Base-by-base conservation (phyloP, 1,140 invertebrate species). In the Lordiphosa collinella region DNA sequence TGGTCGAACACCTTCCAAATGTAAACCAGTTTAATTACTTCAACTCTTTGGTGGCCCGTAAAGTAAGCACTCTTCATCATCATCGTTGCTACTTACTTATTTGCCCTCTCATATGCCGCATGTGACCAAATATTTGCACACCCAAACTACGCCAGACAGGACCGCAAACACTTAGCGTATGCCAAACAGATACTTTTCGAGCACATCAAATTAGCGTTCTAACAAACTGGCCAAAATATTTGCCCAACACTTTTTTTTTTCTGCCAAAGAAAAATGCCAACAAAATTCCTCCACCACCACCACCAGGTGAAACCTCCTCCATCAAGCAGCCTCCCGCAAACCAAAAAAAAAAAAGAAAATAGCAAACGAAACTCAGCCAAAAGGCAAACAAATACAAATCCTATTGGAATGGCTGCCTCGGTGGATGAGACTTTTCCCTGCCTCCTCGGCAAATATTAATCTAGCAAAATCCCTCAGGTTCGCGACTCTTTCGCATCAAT, bases 361-460 rank as follows among this genome's bases (percentile, higher is more conserved):
- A n/a, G n/a, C n/a, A 2, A 18, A 18, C 18, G 18, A 18, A 18
- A 18, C 18, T 18, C 18, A 18, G 18, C 18, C 4, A 18, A 18
- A 18, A 18, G 18, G 63, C 53, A 67, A 67, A 66, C 63, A 67
- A 67, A 66, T 67, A 67, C 53, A 67, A 66, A 67, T 66, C 62
- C 62, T 16, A 66, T 67, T 58, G 47, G 53, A 50, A 41, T 51
- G 66, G 44, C 35, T 37, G 31, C 29, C 44, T 44, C n/a, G n/a
- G 48, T 51, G 31, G 40, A 38, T 16, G 37, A 38, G 36, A 13
- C 37, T 14, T 18, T 38, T 22, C 16, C 38, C 38, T n/a, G 2
- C n/a, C 25, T 44, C 16, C 44, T 57, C 13, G 36, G 61, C 53
- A 66, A 66, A 66, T 66, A 66, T 66, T 66, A 66, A 66, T 66